Evolutionary conservation across 2,888 invertebrate genomes (phyloP).

Genomic region (Zootermopsis nevadensis): DNA sequence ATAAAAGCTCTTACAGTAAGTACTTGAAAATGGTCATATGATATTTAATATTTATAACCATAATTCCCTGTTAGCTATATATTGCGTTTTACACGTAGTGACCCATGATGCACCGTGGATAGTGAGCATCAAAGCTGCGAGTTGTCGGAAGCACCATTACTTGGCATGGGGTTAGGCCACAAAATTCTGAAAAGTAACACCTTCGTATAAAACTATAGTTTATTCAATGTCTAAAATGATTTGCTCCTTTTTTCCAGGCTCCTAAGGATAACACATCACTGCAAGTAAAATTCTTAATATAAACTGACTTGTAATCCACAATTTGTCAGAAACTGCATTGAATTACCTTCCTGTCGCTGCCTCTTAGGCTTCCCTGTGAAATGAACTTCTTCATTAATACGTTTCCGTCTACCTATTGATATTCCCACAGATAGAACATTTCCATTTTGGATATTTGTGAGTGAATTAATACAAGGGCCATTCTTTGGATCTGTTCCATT

Average conservation of each 20-base stretch:
- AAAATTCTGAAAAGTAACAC: slow-evolving; percentile 37
- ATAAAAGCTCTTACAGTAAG: slow-evolving; percentile 36
- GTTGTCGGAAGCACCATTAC: slow-evolving; percentile 36
- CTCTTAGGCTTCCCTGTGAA: neutral
- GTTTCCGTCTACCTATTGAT: slow-evolving; percentile 21
- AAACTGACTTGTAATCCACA: neutral
- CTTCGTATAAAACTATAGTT: neutral
- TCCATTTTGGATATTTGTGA: neutral
- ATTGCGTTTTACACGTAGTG: slow-evolving; percentile 67
- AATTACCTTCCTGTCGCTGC: slow-evolving; percentile 29
- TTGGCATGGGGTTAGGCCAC: slow-evolving; percentile 33
- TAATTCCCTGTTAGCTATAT: slow-evolving; percentile 13
- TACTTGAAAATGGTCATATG: neutral
- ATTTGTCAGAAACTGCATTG: neutral
- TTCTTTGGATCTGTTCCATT: slow-evolving; percentile 14
- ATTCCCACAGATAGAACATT: neutral
- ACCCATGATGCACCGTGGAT: slow-evolving; percentile 73
- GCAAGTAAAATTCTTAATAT: neutral
- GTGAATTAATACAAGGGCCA: neutral
- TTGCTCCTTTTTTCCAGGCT: slow-evolving; percentile 7
- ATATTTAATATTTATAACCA: neutral
- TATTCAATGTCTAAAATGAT: neutral
- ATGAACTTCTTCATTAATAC: slow-evolving; percentile 8
- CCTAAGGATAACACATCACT: slow-evolving; percentile 7
- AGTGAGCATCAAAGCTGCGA: slow-evolving; percentile 66